Evolutionary conservation across 2,797 vertebrate species (phyloP).

Genomic region (Coregonus suidteri): DNA sequence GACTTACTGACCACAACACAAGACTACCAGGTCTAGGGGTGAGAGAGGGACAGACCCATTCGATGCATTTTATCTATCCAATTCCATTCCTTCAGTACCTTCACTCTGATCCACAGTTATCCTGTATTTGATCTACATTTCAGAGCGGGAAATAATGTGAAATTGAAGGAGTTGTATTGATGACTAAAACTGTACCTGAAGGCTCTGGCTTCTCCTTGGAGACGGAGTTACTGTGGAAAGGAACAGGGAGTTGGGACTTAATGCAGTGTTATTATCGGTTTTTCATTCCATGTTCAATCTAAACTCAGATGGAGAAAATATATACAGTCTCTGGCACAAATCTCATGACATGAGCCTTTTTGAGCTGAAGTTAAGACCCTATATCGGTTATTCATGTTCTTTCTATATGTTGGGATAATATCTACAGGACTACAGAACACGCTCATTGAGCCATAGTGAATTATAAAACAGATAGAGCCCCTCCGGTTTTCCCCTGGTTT

Average conservation of each 20-base stretch:
- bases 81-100: no score
- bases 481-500: no score
- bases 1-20: neutral
- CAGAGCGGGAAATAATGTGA: neutral
- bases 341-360: neutral
- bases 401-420: no score
- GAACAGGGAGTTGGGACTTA: neutral
- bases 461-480: no score
- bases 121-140: neutral
- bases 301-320: neutral
- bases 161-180: neutral
- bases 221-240: neutral
- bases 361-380: neutral
- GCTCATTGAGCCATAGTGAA: no score
- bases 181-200: neutral
- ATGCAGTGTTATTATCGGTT: neutral
- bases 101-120: neutral
- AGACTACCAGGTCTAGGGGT: neutral
- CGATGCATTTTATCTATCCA: no score
- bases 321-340: neutral
- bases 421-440: no score
- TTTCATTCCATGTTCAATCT: neutral
- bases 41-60: neutral
- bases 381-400: no score
- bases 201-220: neutral